These are phyloP conservation scores for Quadroppia sp. DNA, from an alignment of 2,888 invertebrate species.

Conservation along the genomic window DNA sequence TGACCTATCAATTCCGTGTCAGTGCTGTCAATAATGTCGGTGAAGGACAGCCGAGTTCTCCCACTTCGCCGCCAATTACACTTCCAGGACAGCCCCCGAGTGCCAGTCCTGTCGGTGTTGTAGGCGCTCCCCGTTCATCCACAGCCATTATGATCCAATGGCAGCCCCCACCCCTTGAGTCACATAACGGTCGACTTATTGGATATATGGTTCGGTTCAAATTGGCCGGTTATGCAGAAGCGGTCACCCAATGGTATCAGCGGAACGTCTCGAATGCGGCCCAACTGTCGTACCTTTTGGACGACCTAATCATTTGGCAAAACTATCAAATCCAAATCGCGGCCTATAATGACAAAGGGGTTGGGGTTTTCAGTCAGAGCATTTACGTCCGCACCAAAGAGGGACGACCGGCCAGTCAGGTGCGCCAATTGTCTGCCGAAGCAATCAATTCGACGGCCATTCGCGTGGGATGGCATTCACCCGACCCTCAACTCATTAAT, in stretches of 20 bases:
- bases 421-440: conserved; percentile 70
- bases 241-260: conserved; percentile 84
- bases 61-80: conserved; percentile 79
- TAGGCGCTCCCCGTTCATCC: conserved; percentile 86
- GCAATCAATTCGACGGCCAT: conserved; percentile 74
- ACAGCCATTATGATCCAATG: conserved; percentile 87
- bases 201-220: conserved; percentile 90
- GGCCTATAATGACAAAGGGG: conserved; percentile 93
- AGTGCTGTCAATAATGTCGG: conserved; percentile 94
- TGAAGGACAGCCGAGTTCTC: conserved; percentile 83
- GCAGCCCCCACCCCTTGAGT: conserved; percentile 83
- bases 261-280: conserved; percentile 90
- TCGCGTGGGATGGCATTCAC: conserved; percentile 87
- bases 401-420: conserved; percentile 64
- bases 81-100: conserved; percentile 97
- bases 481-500: conserved; percentile 94
- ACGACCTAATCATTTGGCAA: conserved; percentile 94
- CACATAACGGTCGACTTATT: conserved; percentile 87
- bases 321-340: conserved; percentile 95
- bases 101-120: conserved; percentile 89
- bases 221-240: conserved; percentile 76
- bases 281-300: conserved; percentile 80
- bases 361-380: conserved; percentile 84
- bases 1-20: conserved; percentile 94
- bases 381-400: conserved; percentile 92